Conservation (phyloP, 37 sponge, comb jelly and placozoan genomes). For the Amphimedon queenslandica region DNA sequence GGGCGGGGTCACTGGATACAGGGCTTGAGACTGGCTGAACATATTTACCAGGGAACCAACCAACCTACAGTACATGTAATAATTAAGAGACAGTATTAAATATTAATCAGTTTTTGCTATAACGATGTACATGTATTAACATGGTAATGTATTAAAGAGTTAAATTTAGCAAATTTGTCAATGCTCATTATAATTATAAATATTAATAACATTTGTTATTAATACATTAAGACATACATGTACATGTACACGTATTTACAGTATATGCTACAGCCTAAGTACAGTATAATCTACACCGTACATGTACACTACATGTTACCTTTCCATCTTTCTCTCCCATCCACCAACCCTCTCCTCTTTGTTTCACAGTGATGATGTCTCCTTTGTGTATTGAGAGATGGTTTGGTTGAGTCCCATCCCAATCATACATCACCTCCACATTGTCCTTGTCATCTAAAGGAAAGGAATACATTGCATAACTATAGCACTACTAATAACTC, state of each 20-base stretch:
- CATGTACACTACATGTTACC: too few species aligned
- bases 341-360: slow-evolving; percentile 72
- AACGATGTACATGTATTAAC: too few species aligned
- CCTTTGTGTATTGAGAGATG: slow-evolving; percentile 61
- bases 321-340: slow-evolving; percentile 40
- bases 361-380: slow-evolving; percentile 27
- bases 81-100: too few species aligned
- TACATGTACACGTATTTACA: too few species aligned
- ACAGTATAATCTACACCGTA: too few species aligned
- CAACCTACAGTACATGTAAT: slow-evolving; percentile 27
- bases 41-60: slow-evolving; percentile 85
- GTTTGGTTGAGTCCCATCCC: slow-evolving; percentile 49
- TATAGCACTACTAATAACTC: background rate
- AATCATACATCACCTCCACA: slow-evolving; percentile 46
- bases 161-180: too few species aligned
- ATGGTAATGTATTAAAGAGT: too few species aligned
- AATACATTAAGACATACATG: too few species aligned
- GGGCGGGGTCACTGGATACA: background rate
- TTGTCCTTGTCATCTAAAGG: background rate
- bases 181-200: too few species aligned
- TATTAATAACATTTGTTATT: too few species aligned
- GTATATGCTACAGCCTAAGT: too few species aligned
- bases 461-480: slow-evolving; percentile 1
- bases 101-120: background rate
- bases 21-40: slow-evolving; percentile 17